Evolutionary conservation across 1,140 invertebrate genomes (phyloP), one percentile per base, ranked within the genome.

Genomic region (Drosophila jambulina): DNA sequence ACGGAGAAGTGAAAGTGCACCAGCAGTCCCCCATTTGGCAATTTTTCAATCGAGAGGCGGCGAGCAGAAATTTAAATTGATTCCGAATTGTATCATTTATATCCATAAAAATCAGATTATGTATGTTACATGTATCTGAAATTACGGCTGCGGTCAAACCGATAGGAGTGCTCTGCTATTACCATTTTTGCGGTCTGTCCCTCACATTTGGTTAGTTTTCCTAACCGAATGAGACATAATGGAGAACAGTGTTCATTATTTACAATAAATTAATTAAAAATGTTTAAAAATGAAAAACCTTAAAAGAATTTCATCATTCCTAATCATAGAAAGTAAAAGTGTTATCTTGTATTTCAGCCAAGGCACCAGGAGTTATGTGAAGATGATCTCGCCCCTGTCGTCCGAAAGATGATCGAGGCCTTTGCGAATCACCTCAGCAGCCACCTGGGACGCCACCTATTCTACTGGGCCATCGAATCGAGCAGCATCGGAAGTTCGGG

Each of bases 391-490:
- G 42, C 57, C 40, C 29, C 74, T 80, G 69, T 45, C 36, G 59
- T 32, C 59, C 49, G 36, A 58, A 93, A 90, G 72, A 92, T 92
- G 92, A 93, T 92, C 65, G 92, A 93, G 78, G 91, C 91, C 25
- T 93, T 92, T 78, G 82, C 88, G 43, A 91, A 91, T 75, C 80
- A 91, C 56, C 45, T 93, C 32, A 91, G 92, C 74, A 93, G 92
- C 85, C 92, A 93, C 74, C 74, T 92, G 56, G 93, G 93, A 65
- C 91, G 93, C 57, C 93, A 94, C 77, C 87, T 93, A 9, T 88
- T 94, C 46, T 93, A 94, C 36, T 94, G 94, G 94, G 91, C 93
- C 19, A 78, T 93, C 58, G 74, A 85, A 48, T 81, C 85, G 60
- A 63, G 84, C 63, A 69, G 48, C 65, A 53, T 61, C 25, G 60